Percentiles rank a stretch among this genome's conserved stretches.
Evolutionary conservation across 2,797 vertebrate genomes (phyloP).

Genomic region (Enteromius anoplus): DNA sequence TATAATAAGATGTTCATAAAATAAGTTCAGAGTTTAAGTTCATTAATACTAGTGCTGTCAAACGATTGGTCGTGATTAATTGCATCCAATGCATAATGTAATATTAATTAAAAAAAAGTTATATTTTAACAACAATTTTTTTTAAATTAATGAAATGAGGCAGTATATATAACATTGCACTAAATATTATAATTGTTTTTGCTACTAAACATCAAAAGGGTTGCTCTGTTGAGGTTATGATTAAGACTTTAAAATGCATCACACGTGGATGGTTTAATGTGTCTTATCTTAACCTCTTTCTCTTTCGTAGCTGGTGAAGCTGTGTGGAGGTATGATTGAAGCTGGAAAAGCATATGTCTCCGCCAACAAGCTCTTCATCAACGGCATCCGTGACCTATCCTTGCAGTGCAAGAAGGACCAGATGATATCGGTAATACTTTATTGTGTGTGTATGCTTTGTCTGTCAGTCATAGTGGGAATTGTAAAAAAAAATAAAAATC

Average conservation of each 20-base stretch:
- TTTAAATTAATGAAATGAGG: not conserved
- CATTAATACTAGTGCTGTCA: not conserved
- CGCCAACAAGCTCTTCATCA: conserved; percentile 87
- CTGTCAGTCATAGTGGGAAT: not conserved
- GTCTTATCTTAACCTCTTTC: not conserved
- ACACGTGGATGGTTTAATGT: not conserved
- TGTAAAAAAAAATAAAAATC: too few relatives aligned
- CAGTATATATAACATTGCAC: not conserved
- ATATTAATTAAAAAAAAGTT: not conserved
- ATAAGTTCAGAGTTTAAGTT: not conserved
- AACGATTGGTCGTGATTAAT: too few relatives aligned
- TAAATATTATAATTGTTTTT: not conserved
- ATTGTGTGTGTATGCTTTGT: not conserved
- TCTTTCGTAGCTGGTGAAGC: conserved; percentile 80
- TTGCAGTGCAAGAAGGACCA: conserved; percentile 86
- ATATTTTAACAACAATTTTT: not conserved
- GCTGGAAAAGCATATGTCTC: conserved; percentile 83
- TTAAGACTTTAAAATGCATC: not conserved
- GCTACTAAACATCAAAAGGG: not conserved
- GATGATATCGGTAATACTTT: conserved; percentile 81
- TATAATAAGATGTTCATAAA: not conserved
- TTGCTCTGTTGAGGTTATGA: not conserved
- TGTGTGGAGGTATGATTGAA: conserved; percentile 88
- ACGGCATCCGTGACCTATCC: conserved; percentile 83
- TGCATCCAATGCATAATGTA: not conserved